phyloP scores from a whole-genome alignment of 2,888 invertebrate genomes.

The Cerastis rubricosa region DNA sequence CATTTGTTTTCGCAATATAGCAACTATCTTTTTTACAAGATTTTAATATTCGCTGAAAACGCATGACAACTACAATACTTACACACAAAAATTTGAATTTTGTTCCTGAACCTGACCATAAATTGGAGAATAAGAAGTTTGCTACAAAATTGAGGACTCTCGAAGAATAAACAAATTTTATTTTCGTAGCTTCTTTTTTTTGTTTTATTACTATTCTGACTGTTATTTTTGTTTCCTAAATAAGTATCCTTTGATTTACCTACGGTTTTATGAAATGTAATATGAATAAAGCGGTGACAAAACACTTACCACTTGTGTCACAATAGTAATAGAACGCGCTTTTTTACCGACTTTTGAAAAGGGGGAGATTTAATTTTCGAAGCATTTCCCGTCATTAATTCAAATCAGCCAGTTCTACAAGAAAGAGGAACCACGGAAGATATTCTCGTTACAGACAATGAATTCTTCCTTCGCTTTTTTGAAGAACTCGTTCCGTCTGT shows the following conservation, averaged over 20 bases:
- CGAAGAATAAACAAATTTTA: neutral
- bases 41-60: conserved; percentile 43
- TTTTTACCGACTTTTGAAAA: conserved; percentile 1
- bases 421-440: conserved; percentile 15
- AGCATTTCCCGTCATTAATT: neutral
- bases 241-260: neutral
- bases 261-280: neutral
- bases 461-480: neutral
- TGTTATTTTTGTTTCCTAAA: neutral
- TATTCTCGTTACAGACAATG: conserved; percentile 30
- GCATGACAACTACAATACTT: neutral
- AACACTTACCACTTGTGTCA: conserved; percentile 2
- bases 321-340: conserved; percentile 42
- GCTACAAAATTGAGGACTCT: conserved; percentile 1
- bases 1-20: neutral
- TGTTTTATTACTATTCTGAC: conserved; percentile 47
- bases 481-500: conserved; percentile 21
- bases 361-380: neutral
- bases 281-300: neutral
- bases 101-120: neutral
- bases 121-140: neutral
- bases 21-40: conserved; percentile 32
- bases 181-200: conserved; percentile 6
- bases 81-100: neutral
- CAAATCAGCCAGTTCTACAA: conserved; percentile 20